These are phyloP conservation scores for Anticlea derivata DNA, from an alignment of 2,888 invertebrate genomes.

Conservation along the genomic window DNA sequence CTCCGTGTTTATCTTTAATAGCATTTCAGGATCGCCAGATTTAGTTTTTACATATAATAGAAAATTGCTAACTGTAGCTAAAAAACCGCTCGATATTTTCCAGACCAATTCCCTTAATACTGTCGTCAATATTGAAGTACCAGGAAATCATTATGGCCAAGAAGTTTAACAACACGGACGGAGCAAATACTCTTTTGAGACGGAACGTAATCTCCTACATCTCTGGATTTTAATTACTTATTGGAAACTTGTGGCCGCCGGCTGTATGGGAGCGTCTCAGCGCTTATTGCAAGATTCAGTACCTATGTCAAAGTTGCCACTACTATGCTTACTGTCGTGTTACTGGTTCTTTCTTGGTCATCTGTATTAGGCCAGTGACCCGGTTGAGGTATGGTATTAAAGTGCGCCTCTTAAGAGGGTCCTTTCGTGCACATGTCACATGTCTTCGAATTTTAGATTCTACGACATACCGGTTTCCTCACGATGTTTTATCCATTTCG, in stretches of 20 bases:
- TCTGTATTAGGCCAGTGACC: no score
- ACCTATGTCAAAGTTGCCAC: constrained; percentile 50
- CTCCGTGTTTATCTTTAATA: constrained; percentile 36
- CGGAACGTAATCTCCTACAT: constrained; percentile 73
- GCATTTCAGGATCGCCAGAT: constrained; percentile 34
- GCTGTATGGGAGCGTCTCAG: constrained; percentile 71
- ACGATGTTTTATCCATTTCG: no score
- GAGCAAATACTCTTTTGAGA: constrained; percentile 73
- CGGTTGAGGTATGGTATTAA: no score
- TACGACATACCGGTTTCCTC: no score
- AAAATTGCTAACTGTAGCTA: no score
- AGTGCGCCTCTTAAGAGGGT: no score
- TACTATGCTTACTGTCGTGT: no score
- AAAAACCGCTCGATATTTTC: no score
- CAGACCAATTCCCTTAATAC: not conserved
- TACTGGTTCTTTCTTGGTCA: no score
- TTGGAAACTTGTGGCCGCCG: constrained; percentile 82
- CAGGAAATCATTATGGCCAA: constrained; percentile 67
- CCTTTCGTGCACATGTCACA: no score
- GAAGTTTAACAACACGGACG: constrained; percentile 59
- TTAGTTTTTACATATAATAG: constrained; percentile 27
- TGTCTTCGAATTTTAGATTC: no score
- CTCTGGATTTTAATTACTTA: constrained; percentile 82
- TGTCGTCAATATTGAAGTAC: constrained; percentile 38
- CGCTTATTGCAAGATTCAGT: constrained; percentile 72